phyloP scores from a whole-genome alignment of 2,797 vertebrate genomes.

The Lemur catta region DNA sequence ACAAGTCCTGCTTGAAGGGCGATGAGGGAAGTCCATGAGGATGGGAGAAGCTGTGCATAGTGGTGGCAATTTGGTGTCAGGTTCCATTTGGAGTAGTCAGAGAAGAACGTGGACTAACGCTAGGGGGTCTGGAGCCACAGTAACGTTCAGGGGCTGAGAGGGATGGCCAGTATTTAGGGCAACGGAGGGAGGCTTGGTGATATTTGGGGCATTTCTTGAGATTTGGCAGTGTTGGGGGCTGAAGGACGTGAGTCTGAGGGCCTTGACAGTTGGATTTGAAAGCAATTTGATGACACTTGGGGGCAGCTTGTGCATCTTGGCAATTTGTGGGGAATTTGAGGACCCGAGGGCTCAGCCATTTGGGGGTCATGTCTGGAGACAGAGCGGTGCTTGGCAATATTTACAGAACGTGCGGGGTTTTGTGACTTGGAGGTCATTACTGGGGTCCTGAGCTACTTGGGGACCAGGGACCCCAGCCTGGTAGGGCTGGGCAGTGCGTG shows the following conservation, averaged over 20 bases:
- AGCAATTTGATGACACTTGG: neutral
- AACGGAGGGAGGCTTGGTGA: neutral
- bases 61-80: neutral
- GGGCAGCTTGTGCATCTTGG: neutral
- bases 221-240: neutral
- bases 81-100: neutral
- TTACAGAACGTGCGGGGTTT: neutral
- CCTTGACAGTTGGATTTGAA: neutral
- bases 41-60: too few species aligned
- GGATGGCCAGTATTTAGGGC: neutral
- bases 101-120: neutral
- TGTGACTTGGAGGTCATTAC: neutral
- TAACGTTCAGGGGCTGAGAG: too few species aligned
- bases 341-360: neutral
- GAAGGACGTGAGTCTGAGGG: neutral
- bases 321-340: neutral
- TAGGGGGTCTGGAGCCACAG: neutral
- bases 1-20: neutral
- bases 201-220: neutral
- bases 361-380: neutral
- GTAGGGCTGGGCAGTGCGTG: neutral
- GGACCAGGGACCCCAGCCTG: neutral
- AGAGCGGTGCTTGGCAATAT: neutral
- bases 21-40: accelerated
- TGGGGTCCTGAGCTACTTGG: neutral